phyloP scores from a whole-genome alignment of 92 coral and sea anemone species.

The Porites rus region DNA sequence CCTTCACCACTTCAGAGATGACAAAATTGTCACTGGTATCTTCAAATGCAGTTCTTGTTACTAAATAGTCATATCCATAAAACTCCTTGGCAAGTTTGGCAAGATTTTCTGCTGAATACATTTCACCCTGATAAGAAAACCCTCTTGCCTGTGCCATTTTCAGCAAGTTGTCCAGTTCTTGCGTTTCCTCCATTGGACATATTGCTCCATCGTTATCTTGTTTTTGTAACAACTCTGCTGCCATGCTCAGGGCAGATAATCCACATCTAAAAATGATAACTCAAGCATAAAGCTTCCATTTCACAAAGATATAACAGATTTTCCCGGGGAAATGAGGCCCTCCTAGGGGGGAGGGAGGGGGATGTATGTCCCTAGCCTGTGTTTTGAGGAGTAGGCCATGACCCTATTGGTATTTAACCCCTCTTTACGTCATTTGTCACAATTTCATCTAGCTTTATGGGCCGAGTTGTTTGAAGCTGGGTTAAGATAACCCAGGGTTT shows the following conservation, averaged over 20 bases:
- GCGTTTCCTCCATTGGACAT: background rate
- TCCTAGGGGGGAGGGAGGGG: too few relatives aligned
- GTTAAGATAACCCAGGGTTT: too few relatives aligned
- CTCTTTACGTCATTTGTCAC: too few relatives aligned
- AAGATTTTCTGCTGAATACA: constrained; percentile 88
- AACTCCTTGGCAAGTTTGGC: constrained; percentile 74
- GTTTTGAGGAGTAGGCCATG: too few relatives aligned
- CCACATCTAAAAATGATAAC: constrained; percentile 81
- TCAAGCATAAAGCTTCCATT: background rate
- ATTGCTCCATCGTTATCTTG: background rate
- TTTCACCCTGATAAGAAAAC: constrained; percentile 86
- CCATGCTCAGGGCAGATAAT: constrained; percentile 87
- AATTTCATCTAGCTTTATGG: too few relatives aligned
- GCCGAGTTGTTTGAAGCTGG: too few relatives aligned
- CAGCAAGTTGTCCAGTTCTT: constrained; percentile 69
- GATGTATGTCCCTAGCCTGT: too few relatives aligned
- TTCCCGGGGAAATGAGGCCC: too few relatives aligned
- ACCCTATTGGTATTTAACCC: too few relatives aligned
- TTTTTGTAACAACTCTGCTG: constrained; percentile 57
- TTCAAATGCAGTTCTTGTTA: constrained; percentile 64
- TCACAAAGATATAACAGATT: background rate
- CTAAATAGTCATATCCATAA: constrained; percentile 66
- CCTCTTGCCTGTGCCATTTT: constrained; percentile 71
- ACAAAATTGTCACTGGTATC: constrained; percentile 30
- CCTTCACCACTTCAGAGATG: constrained; percentile 65